Evolutionary conservation across 2,888 invertebrate genomes (phyloP), one percentile per base, ranked within the genome.

Genomic region (Agriopis leucophaearia): DNA sequence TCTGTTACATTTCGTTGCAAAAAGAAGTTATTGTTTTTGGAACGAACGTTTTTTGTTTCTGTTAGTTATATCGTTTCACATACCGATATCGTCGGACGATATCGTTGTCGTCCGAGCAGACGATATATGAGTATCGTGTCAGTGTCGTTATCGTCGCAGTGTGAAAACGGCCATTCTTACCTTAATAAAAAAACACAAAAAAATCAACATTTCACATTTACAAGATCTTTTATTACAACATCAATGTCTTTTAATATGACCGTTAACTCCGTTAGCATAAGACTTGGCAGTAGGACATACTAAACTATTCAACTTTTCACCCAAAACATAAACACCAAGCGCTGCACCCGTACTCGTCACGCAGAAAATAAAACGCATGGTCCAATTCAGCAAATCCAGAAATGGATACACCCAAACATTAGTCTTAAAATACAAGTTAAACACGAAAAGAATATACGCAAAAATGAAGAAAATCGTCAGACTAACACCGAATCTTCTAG

Each of bases 371-470:
- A 96, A 90, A 76, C 97, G 95, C 66, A 96, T 89, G 0, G 96
- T 95, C 81, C 96, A 90, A 79, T 95, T 95, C 54, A 99, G 87
- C 0, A 97, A 95, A 27, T 96, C 95, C 73, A 99, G 94, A 16
- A 99, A 95, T 0, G 99, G 99, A 85, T 99, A 99, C 0, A 97
- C 97, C 98, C 99, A 99, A 50, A 96, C 90, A 48, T 97, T 96
- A 13, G 96, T 96, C 73, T 95, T 95, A 56, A 94, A 89, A 81
- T 96, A 95, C 27, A 97, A 94, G 40, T 96, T 86, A 78, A 96
- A 95, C 54, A 97, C 90, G 97, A 97, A 98, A 2, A 95, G 74
- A 44, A 96, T 86, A 81, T 98, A 98, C 12, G 89, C 75, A 0
- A 94, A 71, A 89, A 96, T 95, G 78, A 97, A 96, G 0, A 84